Evolutionary conservation across 2,113 vertebrate genomes (phyloP).

Genomic region (Limanda limanda): DNA sequence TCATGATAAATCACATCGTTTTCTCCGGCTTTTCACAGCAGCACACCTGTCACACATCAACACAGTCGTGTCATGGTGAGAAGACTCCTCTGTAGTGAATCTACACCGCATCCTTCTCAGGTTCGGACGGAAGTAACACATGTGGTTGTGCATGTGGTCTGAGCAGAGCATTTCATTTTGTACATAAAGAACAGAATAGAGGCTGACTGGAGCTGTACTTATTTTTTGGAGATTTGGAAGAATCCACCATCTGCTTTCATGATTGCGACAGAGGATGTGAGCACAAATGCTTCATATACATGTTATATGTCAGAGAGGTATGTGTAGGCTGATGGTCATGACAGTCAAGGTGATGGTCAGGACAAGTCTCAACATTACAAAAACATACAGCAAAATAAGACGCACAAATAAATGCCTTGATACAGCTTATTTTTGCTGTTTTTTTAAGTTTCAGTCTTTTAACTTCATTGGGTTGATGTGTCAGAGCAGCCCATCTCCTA

Average conservation of each 20-base stretch:
- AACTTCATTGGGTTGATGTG: too few relatives aligned
- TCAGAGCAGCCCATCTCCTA: too few relatives aligned
- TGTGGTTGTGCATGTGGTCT: neutral
- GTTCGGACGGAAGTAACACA: neutral
- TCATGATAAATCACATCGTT: neutral
- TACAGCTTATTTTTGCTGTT: too few relatives aligned
- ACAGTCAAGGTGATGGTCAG: neutral
- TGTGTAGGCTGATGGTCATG: neutral
- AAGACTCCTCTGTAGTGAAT: neutral
- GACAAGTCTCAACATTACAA: neutral
- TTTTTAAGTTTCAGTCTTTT: too few relatives aligned
- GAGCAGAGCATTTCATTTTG: neutral
- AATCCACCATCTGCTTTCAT: neutral
- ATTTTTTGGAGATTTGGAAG: neutral
- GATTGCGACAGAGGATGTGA: neutral
- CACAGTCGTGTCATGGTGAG: neutral
- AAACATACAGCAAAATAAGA: too few relatives aligned
- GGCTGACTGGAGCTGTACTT: neutral
- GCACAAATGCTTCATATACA: neutral
- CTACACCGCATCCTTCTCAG: neutral
- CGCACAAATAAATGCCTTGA: neutral
- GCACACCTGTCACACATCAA: neutral
- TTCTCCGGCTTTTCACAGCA: neutral
- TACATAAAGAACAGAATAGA: neutral
- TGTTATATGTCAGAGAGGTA: neutral